A percentile compares a stretch with the other conserved stretches of the same genome.
These are phyloP conservation scores for Isaurus tuberculatus DNA, from an alignment of 92 coral and sea anemone species.

Conservation along the genomic window DNA sequence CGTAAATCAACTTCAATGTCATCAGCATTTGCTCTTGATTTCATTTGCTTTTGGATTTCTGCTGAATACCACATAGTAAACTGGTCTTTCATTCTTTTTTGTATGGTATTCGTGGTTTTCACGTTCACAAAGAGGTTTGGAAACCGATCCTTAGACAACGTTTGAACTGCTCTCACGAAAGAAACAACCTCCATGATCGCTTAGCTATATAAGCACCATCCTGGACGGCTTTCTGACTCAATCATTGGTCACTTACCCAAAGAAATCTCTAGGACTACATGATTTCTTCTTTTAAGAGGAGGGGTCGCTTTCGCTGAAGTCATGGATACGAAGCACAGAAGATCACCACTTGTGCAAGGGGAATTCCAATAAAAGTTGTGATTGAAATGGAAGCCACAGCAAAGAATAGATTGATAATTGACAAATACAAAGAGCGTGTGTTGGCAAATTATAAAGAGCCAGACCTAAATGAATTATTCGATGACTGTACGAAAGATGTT, in stretches of 20 bases:
- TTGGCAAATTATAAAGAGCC: too few relatives aligned
- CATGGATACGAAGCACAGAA: neutral
- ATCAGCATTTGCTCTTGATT: neutral
- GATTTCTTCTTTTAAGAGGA: slow-evolving; percentile 14
- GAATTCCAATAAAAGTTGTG: slow-evolving; percentile 10
- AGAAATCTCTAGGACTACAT: too few relatives aligned
- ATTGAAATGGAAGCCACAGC: slow-evolving; percentile 27
- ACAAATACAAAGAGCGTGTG: too few relatives aligned
- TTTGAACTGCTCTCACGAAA: neutral
- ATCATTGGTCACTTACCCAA: slow-evolving; percentile 44
- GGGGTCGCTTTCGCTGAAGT: too few relatives aligned
- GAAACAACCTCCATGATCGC: slow-evolving; percentile 8
- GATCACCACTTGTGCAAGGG: slow-evolving; percentile 24
- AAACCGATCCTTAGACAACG: neutral
- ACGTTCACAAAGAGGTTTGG: neutral
- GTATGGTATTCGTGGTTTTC: neutral
- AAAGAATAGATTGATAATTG: neutral
- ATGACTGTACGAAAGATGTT: too few relatives aligned
- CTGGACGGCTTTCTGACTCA: slow-evolving; percentile 29
- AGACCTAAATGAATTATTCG: too few relatives aligned
- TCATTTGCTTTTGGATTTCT: slow-evolving; percentile 29
- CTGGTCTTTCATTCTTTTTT: slow-evolving; percentile 14
- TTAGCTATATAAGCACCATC: slow-evolving; percentile 28
- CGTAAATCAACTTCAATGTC: neutral
- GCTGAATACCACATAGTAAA: slow-evolving; percentile 33